A percentile compares a stretch with the other conserved stretches of the same genome.
Evolutionary conservation across 2,113 vertebrate genomes (phyloP).

Genomic region (Oncorhynchus nerka): DNA sequence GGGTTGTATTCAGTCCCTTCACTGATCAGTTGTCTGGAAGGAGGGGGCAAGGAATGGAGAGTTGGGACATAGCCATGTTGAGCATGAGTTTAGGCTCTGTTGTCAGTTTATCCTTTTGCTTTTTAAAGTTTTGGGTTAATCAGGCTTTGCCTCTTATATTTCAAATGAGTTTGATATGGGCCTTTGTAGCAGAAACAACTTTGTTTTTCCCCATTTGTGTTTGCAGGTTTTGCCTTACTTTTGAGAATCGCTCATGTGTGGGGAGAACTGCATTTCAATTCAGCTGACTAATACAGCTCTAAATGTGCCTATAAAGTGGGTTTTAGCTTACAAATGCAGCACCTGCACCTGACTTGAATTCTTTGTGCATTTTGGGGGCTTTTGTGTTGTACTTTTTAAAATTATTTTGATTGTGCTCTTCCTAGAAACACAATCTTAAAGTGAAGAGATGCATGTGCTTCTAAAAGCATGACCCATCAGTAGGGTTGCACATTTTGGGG

Average conservation of each 20-base stretch:
- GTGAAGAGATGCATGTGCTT: constrained; percentile 53
- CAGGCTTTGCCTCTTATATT: constrained; percentile 46
- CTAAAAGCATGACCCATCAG: constrained; percentile 54
- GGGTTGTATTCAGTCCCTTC: neutral
- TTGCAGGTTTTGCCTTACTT: constrained; percentile 25
- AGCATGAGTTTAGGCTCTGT: constrained; percentile 53
- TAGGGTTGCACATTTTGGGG: neutral
- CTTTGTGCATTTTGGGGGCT: constrained; percentile 27
- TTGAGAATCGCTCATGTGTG: neutral
- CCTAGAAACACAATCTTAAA: constrained; percentile 34
- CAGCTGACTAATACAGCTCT: neutral
- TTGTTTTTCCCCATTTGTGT: constrained; percentile 30
- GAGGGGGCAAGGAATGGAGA: constrained; percentile 51
- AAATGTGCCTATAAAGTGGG: neutral
- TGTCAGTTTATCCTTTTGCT: neutral
- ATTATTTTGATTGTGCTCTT: constrained; percentile 48
- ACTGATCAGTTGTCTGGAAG: constrained; percentile 17
- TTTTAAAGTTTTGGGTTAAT: constrained; percentile 17
- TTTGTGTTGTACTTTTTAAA: constrained; percentile 18
- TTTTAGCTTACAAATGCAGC: neutral
- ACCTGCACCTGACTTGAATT: neutral
- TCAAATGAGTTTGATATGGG: constrained; percentile 38
- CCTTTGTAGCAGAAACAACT: constrained; percentile 17
- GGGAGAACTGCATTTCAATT: neutral
- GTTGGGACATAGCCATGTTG: constrained; percentile 53